Evolutionary conservation across 2,113 vertebrate genomes (phyloP).

Genomic region (Grammomys surdaster): DNA sequence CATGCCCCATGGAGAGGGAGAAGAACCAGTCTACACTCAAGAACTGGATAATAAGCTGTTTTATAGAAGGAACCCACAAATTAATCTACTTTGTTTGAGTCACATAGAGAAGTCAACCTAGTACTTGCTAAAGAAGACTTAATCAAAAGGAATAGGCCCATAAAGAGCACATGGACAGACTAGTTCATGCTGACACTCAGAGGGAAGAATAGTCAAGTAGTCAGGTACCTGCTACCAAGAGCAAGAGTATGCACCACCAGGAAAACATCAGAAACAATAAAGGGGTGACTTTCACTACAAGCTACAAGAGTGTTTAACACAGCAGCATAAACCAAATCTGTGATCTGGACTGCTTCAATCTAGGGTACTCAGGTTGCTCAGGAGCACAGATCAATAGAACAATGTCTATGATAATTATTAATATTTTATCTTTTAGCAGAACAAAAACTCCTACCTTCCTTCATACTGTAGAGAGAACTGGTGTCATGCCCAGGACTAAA

Average conservation of each 20-base stretch:
- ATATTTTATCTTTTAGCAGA: neutral
- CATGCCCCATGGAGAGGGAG: neutral
- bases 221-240: neutral
- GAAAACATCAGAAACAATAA: neutral
- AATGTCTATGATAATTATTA: neutral
- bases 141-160: neutral
- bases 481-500: neutral
- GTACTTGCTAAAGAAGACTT: neutral
- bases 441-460: neutral
- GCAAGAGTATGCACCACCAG: neutral
- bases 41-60: neutral
- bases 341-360: neutral
- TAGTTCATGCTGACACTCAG: neutral
- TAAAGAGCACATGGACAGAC: neutral
- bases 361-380: rapidly evolving
- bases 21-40: neutral
- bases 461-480: neutral
- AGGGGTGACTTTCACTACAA: neutral
- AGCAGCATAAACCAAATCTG: neutral
- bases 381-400: neutral
- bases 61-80: neutral
- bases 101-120: neutral
- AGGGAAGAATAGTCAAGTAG: neutral
- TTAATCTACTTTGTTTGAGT: neutral
- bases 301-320: neutral